phyloP scores from a whole-genome alignment of 1,140 invertebrate genomes.

The Propsilocerus akamusi region DNA sequence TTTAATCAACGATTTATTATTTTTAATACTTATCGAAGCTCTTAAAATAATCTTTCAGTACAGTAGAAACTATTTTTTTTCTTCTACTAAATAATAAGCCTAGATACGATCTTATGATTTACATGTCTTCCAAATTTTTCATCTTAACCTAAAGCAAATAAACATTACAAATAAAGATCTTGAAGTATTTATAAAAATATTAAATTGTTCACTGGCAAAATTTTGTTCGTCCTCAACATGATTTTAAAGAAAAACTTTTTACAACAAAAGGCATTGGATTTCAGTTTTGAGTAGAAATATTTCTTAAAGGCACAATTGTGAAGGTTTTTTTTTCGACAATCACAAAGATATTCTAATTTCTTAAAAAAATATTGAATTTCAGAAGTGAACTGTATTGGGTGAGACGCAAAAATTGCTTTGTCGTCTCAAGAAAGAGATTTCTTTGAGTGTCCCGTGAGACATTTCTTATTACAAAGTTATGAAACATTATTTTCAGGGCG shows the following conservation, averaged over 20 bases:
- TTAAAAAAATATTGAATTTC: conserved; percentile 1
- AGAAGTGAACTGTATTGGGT: too few relatives aligned
- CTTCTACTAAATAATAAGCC: not conserved
- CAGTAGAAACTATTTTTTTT: too few relatives aligned
- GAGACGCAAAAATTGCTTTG: too few relatives aligned
- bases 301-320: conserved; percentile 1
- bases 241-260: not conserved
- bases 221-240: not conserved
- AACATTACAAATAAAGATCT: not conserved
- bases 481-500: too few relatives aligned
- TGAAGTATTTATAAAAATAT: too few relatives aligned
- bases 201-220: not conserved
- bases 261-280: not conserved
- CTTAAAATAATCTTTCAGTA: not conserved
- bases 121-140: not conserved
- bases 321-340: not conserved
- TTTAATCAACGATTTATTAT: conserved; percentile 1
- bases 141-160: not conserved
- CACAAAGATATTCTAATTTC: conserved; percentile 2
- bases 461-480: too few relatives aligned
- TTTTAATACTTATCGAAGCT: not conserved
- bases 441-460: not conserved
- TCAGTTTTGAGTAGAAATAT: not conserved
- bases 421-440: not conserved
- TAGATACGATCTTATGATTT: not conserved